Evolutionary conservation across 2,113 vertebrate species (phyloP).

Genomic region (Cromileptes altivelis): DNA sequence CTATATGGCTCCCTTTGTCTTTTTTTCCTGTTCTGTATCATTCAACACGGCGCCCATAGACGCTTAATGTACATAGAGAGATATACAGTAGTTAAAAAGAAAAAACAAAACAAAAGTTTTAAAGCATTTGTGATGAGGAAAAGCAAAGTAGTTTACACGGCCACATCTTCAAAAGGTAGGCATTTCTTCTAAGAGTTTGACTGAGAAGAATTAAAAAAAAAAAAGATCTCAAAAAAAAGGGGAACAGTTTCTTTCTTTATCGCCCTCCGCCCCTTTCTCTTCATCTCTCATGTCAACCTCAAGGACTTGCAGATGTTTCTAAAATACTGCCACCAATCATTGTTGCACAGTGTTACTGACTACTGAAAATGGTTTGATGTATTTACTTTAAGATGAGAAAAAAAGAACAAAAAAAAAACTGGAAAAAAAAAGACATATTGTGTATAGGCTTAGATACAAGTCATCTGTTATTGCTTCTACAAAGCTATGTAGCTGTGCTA

Average conservation of each 20-base stretch:
- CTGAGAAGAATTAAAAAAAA: constrained; percentile 52
- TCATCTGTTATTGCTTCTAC: constrained; percentile 87
- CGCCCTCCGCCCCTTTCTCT: constrained; percentile 58
- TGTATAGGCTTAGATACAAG: constrained; percentile 88
- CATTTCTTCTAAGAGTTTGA: constrained; percentile 59
- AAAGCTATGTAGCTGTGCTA: constrained; percentile 86
- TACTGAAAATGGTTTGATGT: constrained; percentile 88
- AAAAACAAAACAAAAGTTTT: constrained; percentile 59
- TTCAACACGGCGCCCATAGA: constrained; percentile 64
- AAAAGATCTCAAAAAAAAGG: constrained; percentile 37
- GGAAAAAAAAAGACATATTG: constrained; percentile 83
- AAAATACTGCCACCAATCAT: constrained; percentile 87
- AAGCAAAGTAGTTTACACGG: constrained; percentile 75
- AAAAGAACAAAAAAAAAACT: constrained; percentile 66
- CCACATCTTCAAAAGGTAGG: constrained; percentile 55
- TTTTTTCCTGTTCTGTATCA: constrained; percentile 70
- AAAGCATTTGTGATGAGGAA: constrained; percentile 71
- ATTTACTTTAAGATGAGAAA: constrained; percentile 83
- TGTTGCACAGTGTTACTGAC: constrained; percentile 89
- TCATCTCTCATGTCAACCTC: constrained; percentile 78
- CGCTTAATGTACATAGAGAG: constrained; percentile 79
- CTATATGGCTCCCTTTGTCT: constrained; percentile 45
- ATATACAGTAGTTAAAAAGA: constrained; percentile 64
- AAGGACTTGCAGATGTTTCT: constrained; percentile 84
- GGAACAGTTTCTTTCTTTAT: constrained; percentile 60